Evolutionary conservation across 2,888 invertebrate species (phyloP).

Genomic region (Amblyjoppa proteus): DNA sequence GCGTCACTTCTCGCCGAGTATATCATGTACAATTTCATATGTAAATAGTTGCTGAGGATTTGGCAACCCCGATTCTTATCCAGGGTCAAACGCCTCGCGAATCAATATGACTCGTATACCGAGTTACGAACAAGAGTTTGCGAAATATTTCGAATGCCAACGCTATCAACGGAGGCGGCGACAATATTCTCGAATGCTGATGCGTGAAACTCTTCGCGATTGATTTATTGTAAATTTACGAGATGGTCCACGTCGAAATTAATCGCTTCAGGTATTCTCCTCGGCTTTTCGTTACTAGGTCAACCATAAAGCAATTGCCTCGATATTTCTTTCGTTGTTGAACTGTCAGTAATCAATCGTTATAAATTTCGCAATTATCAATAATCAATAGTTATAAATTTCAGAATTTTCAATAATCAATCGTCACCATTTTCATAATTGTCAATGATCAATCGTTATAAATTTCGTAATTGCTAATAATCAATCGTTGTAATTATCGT

Average conservation of each 20-base stretch:
- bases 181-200: conserved; percentile 35
- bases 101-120: conserved; percentile 12
- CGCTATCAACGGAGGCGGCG: conserved; percentile 16
- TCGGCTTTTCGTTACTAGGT: too few species aligned
- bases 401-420: too few species aligned
- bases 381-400: too few species aligned
- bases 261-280: too few species aligned
- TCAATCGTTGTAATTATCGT: too few species aligned
- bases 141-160: conserved; percentile 15
- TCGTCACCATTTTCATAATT: too few species aligned
- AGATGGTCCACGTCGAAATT: not conserved
- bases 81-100: conserved; percentile 43
- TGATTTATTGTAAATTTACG: not conserved
- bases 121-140: conserved; percentile 25
- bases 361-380: too few species aligned
- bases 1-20: not conserved
- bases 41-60: conserved; percentile 21
- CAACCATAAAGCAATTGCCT: too few species aligned
- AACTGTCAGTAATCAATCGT: too few species aligned
- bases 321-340: too few species aligned
- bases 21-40: not conserved
- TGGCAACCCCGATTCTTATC: conserved; percentile 53
- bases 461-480: too few species aligned
- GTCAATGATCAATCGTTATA: too few species aligned
- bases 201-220: not conserved